Evolutionary conservation across 2,113 vertebrate genomes (phyloP), one percentile per base, ranked within the genome.

Genomic region (Cryptomyrus ogoouensis): DNA sequence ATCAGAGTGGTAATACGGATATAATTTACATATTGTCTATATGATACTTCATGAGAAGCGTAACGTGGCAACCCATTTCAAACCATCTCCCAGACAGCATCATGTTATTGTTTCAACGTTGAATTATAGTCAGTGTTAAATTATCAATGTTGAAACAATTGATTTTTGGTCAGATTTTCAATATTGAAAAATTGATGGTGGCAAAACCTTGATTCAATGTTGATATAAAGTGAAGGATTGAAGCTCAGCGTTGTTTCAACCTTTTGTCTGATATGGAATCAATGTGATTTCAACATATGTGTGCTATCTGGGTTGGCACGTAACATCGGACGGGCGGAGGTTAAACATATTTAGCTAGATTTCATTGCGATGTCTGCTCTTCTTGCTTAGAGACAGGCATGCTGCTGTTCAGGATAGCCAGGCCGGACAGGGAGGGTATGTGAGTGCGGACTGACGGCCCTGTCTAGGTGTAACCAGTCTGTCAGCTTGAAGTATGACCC

Each of bases 401-500:
- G 85, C 35, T 74, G 89, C 19, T 35, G 1, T 90, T n/a, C 89
- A 88, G 85, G 89, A 77, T 24, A 10, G 44, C 47, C 44, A 24
- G n/a, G 62, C 46, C 9, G 6, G 42, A 21, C 31, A 39, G 70
- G 50, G 42, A 80, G n/a, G 5, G 58, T 39, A 42, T 5, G 88
- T 27, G 35, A 62, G 53, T 58, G 70, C 35, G 50, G 27, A 27
- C 15, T 83, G 66, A 83, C 31, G 5, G 39, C 42, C 24, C n/a
- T 83, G 31, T 89, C 42, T 84, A 77, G 27, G 44, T 49, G 44
- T 31, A 52, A 91, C 86, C 85, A 46, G 85, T 53, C 31, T 84
- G 74, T 50, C 85, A 35, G 46, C 53, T 7, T 66, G 92, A 90
- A 92, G 13, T 92, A 88, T 56, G 39, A 39, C 31, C 12, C 9